Percentiles rank a stretch among this genome's conserved stretches.
Evolutionary conservation across 2,113 vertebrate genomes (phyloP).

Genomic region (Sander lucioperca): DNA sequence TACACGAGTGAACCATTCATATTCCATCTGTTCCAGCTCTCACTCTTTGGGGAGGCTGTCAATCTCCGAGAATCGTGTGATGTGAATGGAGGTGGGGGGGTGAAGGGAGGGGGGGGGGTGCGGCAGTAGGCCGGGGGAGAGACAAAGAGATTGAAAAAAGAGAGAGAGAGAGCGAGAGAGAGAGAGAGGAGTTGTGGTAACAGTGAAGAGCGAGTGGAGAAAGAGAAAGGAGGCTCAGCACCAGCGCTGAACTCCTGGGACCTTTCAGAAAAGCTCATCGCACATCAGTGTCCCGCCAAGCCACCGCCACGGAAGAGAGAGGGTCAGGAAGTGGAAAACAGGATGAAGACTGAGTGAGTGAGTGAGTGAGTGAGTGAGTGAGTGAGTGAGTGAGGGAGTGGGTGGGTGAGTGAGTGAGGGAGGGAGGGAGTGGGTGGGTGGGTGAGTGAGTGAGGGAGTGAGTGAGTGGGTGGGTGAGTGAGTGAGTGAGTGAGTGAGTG

Average conservation of each 20-base stretch:
- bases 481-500: not conserved
- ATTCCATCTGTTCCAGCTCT: slow-evolving; percentile 97
- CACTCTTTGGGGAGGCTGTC: slow-evolving; percentile 98
- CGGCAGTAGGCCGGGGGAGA: slow-evolving; percentile 64
- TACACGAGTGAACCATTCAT: slow-evolving; percentile 97
- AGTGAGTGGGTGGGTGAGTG: too few species aligned
- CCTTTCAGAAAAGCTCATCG: slow-evolving; percentile 90
- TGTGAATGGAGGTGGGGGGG: slow-evolving; percentile 54
- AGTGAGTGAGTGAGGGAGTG: not conserved
- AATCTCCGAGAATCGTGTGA: slow-evolving; percentile 96
- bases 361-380: not conserved
- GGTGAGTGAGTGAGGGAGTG: not conserved
- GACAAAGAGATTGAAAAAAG: slow-evolving; percentile 44
- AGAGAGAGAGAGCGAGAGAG: not conserved
- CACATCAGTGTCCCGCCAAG: slow-evolving; percentile 86
- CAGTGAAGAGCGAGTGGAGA: slow-evolving; percentile 16
- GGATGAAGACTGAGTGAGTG: not conserved
- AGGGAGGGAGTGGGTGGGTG: not conserved
- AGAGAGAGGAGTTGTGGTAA: slow-evolving; percentile 15
- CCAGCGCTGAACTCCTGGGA: slow-evolving; percentile 91
- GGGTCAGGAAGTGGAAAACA: slow-evolving; percentile 69
- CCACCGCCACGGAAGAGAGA: slow-evolving; percentile 80
- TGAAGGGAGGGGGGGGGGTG: not conserved
- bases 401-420: not conserved
- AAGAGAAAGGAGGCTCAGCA: slow-evolving; percentile 65